Conservation (phyloP, 92 coral and sea anemone genomes). For the Palythoa heliodiscus region DNA sequence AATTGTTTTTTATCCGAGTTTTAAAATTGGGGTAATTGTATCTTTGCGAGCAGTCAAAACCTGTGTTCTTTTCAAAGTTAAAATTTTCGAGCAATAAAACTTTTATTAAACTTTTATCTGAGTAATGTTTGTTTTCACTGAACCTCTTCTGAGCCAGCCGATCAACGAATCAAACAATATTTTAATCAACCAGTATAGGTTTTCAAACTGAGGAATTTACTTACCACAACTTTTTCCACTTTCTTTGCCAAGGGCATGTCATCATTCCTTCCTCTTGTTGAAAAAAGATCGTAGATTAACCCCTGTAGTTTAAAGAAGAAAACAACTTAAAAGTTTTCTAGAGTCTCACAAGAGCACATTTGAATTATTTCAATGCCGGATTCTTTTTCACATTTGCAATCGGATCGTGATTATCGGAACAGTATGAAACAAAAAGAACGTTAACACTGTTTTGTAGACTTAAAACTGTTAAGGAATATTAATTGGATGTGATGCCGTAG, state of each 20-base stretch:
- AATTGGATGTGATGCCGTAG: too few relatives aligned
- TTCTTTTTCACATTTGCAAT: not conserved
- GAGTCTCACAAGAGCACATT: not conserved
- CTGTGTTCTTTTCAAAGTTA: too few relatives aligned
- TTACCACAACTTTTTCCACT: constrained; percentile 44
- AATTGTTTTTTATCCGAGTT: too few relatives aligned
- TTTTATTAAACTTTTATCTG: too few relatives aligned
- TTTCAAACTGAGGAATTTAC: not conserved
- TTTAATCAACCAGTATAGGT: not conserved
- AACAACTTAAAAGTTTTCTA: not conserved
- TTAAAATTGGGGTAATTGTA: too few relatives aligned
- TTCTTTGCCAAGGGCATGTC: constrained; percentile 38
- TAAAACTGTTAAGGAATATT: too few relatives aligned
- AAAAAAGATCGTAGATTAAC: constrained; percentile 35
- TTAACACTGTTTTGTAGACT: too few relatives aligned
- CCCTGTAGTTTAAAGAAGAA: not conserved
- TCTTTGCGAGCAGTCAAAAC: too few relatives aligned
- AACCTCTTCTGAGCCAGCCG: not conserved
- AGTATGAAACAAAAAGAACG: too few relatives aligned
- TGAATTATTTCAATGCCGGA: not conserved
- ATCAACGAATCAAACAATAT: not conserved
- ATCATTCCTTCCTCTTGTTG: constrained; percentile 31
- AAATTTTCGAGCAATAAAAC: too few relatives aligned
- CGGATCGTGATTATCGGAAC: not conserved
- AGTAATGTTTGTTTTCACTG: too few relatives aligned